phyloP scores from a whole-genome alignment of 2,888 invertebrate genomes.

The Sphaerophoria rueppellii region DNA sequence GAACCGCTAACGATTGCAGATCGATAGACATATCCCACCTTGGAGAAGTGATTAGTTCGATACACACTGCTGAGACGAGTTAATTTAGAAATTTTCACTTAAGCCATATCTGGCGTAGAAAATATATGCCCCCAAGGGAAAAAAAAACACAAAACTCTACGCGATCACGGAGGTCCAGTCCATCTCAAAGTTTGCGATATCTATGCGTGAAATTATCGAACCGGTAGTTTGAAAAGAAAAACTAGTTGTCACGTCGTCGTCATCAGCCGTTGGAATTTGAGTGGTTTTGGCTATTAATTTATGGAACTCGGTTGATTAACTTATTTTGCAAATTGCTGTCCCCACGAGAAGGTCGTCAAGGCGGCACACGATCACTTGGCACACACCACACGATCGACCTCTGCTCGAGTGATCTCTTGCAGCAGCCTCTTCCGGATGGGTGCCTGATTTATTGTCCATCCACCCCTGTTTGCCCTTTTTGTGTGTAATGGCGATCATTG shows the following conservation, averaged over 20 bases:
- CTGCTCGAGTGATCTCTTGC: slow-evolving; percentile 15
- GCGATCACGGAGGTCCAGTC: slow-evolving; percentile 55
- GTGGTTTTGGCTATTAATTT: slow-evolving; percentile 34
- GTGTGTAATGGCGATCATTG: slow-evolving; percentile 2
- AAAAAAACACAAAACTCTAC: slow-evolving; percentile 6
- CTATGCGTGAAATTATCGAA: slow-evolving; percentile 47
- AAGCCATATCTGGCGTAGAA: not conserved
- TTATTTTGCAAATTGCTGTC: slow-evolving; percentile 32
- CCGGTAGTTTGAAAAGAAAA: slow-evolving; percentile 52
- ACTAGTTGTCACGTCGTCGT: slow-evolving; percentile 2
- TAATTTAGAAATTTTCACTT: slow-evolving; percentile 65
- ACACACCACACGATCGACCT: no score
- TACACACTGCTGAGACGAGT: slow-evolving; percentile 46
- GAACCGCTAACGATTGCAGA: not conserved
- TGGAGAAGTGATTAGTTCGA: slow-evolving; percentile 25
- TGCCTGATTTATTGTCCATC: slow-evolving; percentile 50
- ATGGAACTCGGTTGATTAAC: slow-evolving; percentile 58
- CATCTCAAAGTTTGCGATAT: slow-evolving; percentile 30
- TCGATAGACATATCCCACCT: slow-evolving; percentile 28
- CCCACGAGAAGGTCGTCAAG: slow-evolving; percentile 27
- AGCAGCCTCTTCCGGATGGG: slow-evolving; percentile 23
- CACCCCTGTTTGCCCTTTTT: slow-evolving; percentile 3
- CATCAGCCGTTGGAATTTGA: slow-evolving; percentile 29
- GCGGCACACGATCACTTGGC: slow-evolving; percentile 3
- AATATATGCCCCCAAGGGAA: slow-evolving; percentile 51